Base-by-base conservation (phyloP, 2,797 vertebrate genomes). In the Nothura maculosa region DNA sequence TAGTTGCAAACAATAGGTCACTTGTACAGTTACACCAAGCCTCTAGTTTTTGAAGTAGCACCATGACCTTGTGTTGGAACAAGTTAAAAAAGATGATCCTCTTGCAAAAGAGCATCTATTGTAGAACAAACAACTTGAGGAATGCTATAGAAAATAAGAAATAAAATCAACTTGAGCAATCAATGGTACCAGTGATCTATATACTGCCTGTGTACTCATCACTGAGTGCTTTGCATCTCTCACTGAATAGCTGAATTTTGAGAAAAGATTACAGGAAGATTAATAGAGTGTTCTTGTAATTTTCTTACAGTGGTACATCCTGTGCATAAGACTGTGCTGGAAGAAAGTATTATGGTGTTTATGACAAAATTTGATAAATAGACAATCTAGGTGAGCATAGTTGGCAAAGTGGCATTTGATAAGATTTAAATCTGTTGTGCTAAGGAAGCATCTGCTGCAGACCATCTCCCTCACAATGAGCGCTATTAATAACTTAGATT, bases 371-470 rank as follows among this genome's bases (percentile, higher is more conserved):
- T 52, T 86, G 70, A 94, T 50, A 81, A 90, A 88, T 52, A 15
- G n/a, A 10, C 15, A 43, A 79, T 69, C 55, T 91, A 86, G 78
- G 85, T 88, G 68, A 91, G 22, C 50, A 50, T 48, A 84, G 78
- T 28, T 91, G 78, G 63, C 90, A 93, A 91, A 45, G 63, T 81
- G 50, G 60, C 18, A 69, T 84, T 86, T 63, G 83, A 47, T 52
- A 92, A 94, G 78, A 90, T 91, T 96, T 94, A 95, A 90, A 79
- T 90, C 85, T 96, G 83, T 91, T 91, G 81, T 81, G 60, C 63
- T 86, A 86, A 94, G 81, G 47, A 94, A 90, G 85, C 88, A 92
- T 94, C 90, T 94, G 92, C 67, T 91, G 43, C 72, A 70, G 34
- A 88, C 75, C 20, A 45, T 27, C 34, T 92, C 50, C n/a, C 21